Evolutionary conservation across 37 sponge, comb jelly and placozoan genomes (phyloP), one percentile per base, ranked within the genome.

Genomic region (Aplysina aerophoba): DNA sequence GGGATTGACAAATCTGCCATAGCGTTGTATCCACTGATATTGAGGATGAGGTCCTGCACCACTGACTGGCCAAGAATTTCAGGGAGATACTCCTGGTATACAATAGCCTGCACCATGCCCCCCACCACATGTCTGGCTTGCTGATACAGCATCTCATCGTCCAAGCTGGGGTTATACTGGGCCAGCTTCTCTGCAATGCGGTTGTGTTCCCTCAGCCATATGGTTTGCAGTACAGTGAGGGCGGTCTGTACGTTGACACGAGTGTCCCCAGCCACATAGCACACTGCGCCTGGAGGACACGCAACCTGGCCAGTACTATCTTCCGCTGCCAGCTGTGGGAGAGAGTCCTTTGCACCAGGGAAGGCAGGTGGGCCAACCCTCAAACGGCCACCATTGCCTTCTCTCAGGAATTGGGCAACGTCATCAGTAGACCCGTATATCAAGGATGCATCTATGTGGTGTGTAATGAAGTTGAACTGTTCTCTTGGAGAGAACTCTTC

Each of bases 171-270:
- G 79, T 96, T 96, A 50, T 96, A 40, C 37, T 31, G 25, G 0
- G 68, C 80, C 53, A 98, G 83, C 36, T 38, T 27, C 8, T 59
- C 55, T 38, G 94, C 99, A 62, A 94, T 87, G 68, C 97, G 78
- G 78, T 98, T 98, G 92, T 98, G 99, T 60, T 98, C 97, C 66
- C 99, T 53, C 55, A 98, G 64, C 90, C 91, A 98, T 13, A 98
- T 78, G 19, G 97, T 98, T 87, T 98, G 99, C 97, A 98, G 91
- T 11, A 91, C 81, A 31, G 95, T 90, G 12, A 97, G 27, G 5
- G 25, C 4, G 2, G 12, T 6, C 4, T 62, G 63, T 11, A 14
- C 63, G 12, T 62, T 62, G 12, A 62, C 63, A 22, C 63, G n/a
- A 62, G 12, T 27, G 12, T 62, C 63, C 11, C 63, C 63, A 27